phyloP scores from a whole-genome alignment of 2,113 vertebrate genomes.

The Polypterus bichir region DNA sequence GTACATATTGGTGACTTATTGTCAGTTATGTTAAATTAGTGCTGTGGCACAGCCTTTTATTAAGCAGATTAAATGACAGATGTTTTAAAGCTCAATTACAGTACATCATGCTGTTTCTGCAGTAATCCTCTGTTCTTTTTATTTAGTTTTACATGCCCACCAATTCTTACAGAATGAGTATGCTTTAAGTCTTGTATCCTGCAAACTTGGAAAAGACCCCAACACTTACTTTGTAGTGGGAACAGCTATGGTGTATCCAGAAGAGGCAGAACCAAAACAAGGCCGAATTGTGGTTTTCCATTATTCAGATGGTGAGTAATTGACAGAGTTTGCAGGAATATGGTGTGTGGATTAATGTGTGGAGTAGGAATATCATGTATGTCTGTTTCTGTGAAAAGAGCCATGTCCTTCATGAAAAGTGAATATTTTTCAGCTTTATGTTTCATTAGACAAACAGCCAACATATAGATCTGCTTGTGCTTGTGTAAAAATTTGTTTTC shows the following conservation, averaged over 20 bases:
- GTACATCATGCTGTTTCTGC: too few relatives aligned
- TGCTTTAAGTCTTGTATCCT: conserved; percentile 90
- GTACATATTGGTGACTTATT: conserved; percentile 31
- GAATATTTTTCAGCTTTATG: too few relatives aligned
- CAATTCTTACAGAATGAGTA: conserved; percentile 95
- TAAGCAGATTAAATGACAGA: too few relatives aligned
- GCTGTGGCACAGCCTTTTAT: too few relatives aligned
- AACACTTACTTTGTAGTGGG: conserved; percentile 92
- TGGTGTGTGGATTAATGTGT: not conserved
- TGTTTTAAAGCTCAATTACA: too few relatives aligned
- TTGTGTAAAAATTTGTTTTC: too few relatives aligned
- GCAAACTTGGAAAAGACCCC: conserved; percentile 83
- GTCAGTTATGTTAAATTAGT: too few relatives aligned
- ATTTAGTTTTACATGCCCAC: conserved; percentile 84
- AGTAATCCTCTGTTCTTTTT: too few relatives aligned
- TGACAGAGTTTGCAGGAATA: not conserved
- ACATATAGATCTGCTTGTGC: too few relatives aligned
- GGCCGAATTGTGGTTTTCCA: conserved; percentile 95
- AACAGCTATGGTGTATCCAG: conserved; percentile 95
- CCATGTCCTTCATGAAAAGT: too few relatives aligned
- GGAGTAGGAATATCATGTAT: not conserved
- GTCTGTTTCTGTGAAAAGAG: conserved; percentile 1
- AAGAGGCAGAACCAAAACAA: conserved; percentile 95
- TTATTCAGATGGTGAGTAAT: conserved; percentile 78
- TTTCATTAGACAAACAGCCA: too few relatives aligned